Evolutionary conservation across 2,888 invertebrate species (phyloP).

Genomic region (Drosophila fungiperda): DNA sequence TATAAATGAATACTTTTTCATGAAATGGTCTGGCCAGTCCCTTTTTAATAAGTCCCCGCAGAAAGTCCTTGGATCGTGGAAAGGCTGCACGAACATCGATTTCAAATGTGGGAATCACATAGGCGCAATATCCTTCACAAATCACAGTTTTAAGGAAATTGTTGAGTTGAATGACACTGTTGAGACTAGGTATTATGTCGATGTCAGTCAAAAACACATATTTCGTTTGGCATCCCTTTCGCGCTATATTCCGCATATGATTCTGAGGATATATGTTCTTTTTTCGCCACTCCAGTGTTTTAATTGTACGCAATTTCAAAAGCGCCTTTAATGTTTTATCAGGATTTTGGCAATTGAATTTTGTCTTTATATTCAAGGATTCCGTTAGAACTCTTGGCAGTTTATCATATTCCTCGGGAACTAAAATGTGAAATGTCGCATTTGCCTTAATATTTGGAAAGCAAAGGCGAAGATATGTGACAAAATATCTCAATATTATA

Average conservation of each 20-base stretch:
- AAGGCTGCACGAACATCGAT: slow-evolving; percentile 92
- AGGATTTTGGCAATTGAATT: slow-evolving; percentile 88
- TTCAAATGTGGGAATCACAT: slow-evolving; percentile 96
- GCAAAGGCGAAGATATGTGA: slow-evolving; percentile 91
- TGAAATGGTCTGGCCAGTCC: slow-evolving; percentile 95
- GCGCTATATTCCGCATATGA: slow-evolving; percentile 93
- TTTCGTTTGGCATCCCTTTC: slow-evolving; percentile 92
- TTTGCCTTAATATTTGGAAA: slow-evolving; percentile 90
- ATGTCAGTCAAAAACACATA: slow-evolving; percentile 95
- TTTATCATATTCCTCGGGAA: slow-evolving; percentile 86
- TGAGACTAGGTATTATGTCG: slow-evolving; percentile 93
- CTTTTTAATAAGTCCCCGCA: slow-evolving; percentile 91
- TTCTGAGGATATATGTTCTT: slow-evolving; percentile 95
- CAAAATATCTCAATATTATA: slow-evolving; percentile 89
- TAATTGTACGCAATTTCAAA: slow-evolving; percentile 87
- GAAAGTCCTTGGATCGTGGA: slow-evolving; percentile 92
- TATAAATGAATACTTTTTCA: slow-evolving; percentile 95
- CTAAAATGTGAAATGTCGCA: slow-evolving; percentile 91
- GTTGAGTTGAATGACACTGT: slow-evolving; percentile 90
- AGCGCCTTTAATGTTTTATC: slow-evolving; percentile 88
- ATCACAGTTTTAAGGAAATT: slow-evolving; percentile 88
- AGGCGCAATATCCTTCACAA: slow-evolving; percentile 89
- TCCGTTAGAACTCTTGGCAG: slow-evolving; percentile 73
- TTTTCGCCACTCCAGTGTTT: slow-evolving; percentile 90
- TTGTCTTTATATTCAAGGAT: slow-evolving; percentile 38